These are phyloP conservation scores for Tragelaphus buxtoni DNA, from an alignment of 2,113 vertebrate genomes.

Conservation along the genomic window DNA sequence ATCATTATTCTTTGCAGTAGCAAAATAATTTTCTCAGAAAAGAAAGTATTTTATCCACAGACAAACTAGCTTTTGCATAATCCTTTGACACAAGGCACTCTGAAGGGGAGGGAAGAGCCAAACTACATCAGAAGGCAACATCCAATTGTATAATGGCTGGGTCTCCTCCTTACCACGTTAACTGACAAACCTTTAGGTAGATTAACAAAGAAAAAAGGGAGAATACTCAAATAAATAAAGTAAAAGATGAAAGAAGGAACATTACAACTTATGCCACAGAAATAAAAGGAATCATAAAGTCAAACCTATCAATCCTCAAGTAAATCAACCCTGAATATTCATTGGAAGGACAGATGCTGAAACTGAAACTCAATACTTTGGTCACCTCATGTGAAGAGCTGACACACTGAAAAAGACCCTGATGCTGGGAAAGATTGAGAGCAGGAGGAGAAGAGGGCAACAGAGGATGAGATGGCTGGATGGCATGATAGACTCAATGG, in stretches of 20 bases:
- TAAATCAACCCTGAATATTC: not conserved
- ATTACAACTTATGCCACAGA: not conserved
- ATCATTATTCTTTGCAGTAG: not conserved
- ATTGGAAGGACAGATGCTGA: not conserved
- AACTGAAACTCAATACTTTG: not conserved
- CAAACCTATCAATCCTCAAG: not conserved
- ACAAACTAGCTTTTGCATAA: not conserved
- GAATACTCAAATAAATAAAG: not conserved
- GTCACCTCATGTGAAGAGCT: fast-evolving
- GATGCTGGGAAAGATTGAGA: not conserved
- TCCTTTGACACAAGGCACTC: not conserved
- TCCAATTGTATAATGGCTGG: not conserved
- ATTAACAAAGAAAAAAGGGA: not conserved
- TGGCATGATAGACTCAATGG: not conserved
- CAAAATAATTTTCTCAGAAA: not conserved
- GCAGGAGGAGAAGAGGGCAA: not conserved
- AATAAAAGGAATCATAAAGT: not conserved
- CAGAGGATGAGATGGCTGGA: not conserved
- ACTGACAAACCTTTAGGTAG: not conserved
- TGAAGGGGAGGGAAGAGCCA: not conserved
- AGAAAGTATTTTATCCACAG: not conserved
- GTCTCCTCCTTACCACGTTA: not conserved
- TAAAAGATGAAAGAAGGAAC: not conserved
- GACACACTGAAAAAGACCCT: not conserved
- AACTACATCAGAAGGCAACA: not conserved